Base-by-base conservation (phyloP, 2,113 vertebrate species). In the Hoplias malabaricus region DNA sequence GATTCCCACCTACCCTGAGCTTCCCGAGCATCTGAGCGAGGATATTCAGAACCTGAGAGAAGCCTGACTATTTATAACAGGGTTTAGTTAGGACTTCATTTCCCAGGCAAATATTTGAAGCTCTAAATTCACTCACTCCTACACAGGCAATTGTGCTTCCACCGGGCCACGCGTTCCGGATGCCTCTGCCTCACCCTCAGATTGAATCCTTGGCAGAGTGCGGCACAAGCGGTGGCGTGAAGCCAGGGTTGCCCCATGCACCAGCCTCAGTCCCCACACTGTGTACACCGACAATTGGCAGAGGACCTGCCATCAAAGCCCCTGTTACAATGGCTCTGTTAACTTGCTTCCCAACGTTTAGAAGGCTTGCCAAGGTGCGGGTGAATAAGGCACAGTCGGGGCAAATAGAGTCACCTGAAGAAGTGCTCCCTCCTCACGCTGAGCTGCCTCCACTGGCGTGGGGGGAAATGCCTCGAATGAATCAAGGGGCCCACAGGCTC, bases 261-360 rank as follows among this genome's bases (percentile, higher is more conserved):
- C 69, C 2, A 21, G 31, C 21, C 40, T 53, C 65, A 54, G 65
- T 59, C 59, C 48, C 25, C 69, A 57, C 69, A 68, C 69, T 36
- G 59, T 1, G 8, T 38, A 80, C 61, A 62, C 72, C 25, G 50
- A 36, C 21, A 59, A 33, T 19, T 34, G 50, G 34, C 50, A 68
- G 67, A 69, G 59, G 13, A 69, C 40, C 62, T 56, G 12, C 48
- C 56, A 46, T 78, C 69, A 62, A 23, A 69, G 70, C 48, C 36
- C 10, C 33, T 62, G 54, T 69, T 73, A 71, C 68, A 73, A 78
- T 54, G n/a, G 25, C 43, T 78, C 54, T 54, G 69, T 73, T 73
- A 73, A 81, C 77, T 81, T 69, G n/a, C 69, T 78, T 78, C 62
- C 40, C 31, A 77, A 62, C 62, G 69, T 73, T 77, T 66, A 63